Base-by-base conservation (phyloP, 1,140 invertebrate genomes). In the Triops longicaudatus region DNA sequence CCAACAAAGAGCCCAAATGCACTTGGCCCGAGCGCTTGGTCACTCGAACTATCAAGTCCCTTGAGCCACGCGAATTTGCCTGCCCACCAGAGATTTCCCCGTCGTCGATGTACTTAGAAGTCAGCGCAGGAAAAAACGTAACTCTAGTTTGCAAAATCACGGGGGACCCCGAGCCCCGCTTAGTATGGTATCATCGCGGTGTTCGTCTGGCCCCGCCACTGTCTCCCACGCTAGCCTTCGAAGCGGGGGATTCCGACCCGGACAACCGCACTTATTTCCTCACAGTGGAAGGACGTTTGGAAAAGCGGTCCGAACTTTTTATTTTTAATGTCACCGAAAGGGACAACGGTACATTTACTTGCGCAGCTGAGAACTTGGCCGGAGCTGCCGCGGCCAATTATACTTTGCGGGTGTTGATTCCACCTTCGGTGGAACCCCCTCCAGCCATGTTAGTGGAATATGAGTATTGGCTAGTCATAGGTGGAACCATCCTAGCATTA, bases 111-210 rank as follows among this genome's bases (percentile, higher is more conserved):
- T 91, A 89, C 81, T 85, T 93, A 76, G 92, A 94, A 81, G 88
- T 93, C 12, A 89, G 88, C 74, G 89, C 93, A 80, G 92, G 92
- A 0, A 89, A 89, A 73, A 94, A 95, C 80, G 87, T 93, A 9
- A 92, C 92, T 0, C 84, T 95, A 3, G 85, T 89, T 43, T 95
- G 93, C 82, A 86, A 91, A 80, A 91, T 94, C 0, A 88, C 90
- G 14, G 92, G 92, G 17, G 87, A 91, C 11, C 93, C 93, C 0
- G 90, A 91, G 82, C 91, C 92, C 0, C 90, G 88, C 80, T 88
- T 94, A 14, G 88, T 89, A 0, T 95, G 93, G 93, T 88, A 88
- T 81, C 93, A 92, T 83, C 91, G 92, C 81, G 92, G 91, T 1
- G 77, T 80, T 28, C 78, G 76, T 37, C 74, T 80, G 26, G 72